Conservation (phyloP, 2,888 invertebrate species). For the Eulithis testata region DNA sequence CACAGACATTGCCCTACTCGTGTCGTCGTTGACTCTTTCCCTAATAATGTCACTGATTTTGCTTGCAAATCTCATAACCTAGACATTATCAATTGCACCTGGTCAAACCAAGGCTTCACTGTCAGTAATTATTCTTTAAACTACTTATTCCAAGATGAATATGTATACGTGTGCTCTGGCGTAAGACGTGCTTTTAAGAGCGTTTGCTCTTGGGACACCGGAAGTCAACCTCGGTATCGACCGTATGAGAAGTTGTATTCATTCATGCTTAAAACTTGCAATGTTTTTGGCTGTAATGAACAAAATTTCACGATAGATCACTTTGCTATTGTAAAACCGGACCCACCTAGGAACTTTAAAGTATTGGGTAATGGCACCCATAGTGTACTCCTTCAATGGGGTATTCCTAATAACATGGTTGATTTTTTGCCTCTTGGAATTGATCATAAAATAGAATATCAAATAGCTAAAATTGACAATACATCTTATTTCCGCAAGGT, state of each 20-base stretch:
- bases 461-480: constrained; percentile 74
- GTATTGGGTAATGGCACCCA: constrained; percentile 58
- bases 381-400: constrained; percentile 69
- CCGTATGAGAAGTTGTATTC: too few relatives aligned
- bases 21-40: constrained; percentile 80
- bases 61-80: constrained; percentile 89
- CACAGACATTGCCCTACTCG: constrained; percentile 58
- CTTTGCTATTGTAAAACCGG: constrained; percentile 74
- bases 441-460: constrained; percentile 75
- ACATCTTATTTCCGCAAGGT: constrained; percentile 69
- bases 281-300: constrained; percentile 83
- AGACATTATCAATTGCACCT: constrained; percentile 89
- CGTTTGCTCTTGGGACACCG: constrained; percentile 61
- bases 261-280: too few relatives aligned
- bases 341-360: constrained; percentile 58
- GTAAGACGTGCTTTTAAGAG: constrained; percentile 39
- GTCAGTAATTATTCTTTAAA: constrained; percentile 56
- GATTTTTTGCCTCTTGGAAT: constrained; percentile 65
- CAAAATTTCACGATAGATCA: constrained; percentile 85
- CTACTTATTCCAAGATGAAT: constrained; percentile 51
- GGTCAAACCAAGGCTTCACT: constrained; percentile 85
- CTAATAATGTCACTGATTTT: constrained; percentile 87
- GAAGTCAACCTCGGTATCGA: constrained; percentile 57
- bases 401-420: constrained; percentile 62
- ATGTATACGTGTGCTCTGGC: constrained; percentile 49